Evolutionary conservation across 2,888 invertebrate genomes (phyloP), one percentile per base, ranked within the genome.

Genomic region (Eupeodes latifasciatus): DNA sequence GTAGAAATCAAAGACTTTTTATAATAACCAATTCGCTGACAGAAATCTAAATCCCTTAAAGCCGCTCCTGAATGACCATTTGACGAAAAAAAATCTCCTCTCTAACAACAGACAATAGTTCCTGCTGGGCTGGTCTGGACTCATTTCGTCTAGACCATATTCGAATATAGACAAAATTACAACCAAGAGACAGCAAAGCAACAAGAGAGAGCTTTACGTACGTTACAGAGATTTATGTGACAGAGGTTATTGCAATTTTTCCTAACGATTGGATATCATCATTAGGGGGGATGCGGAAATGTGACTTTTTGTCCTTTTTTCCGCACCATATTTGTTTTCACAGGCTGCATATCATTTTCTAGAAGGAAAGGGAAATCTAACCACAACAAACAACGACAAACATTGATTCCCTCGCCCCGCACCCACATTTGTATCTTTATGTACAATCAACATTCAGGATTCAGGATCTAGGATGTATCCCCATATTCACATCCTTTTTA

Each of bases 211-310:
- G 27, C 27, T 27, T 27, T 27, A 27, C 27, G 27, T 27, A 27
- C 64, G 71, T 67, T 67, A 57, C 86, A 66, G 75, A 81, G 87
- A 84, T 87, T 87, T 84, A 87, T 87, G 84, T 74, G 84, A 87
- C 84, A 69, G 72, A 81, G 62, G 87, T 87, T 84, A 87, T 80
- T 83, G 84, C 80, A 74, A 84, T 87, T 84, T 83, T 87, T 84
- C 84, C 84, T 67, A 87, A 87, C 84, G 87, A 80, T 87, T 84
- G 80, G 80, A 77, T 66, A 81, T 80, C 74, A 82, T 79, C 82
- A 85, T 85, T 78, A 81, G 62, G 69, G 11, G 27, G 27, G 69
- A 19, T 0, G 34, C 14, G 16, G 36, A 47, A 44, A 51, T 51
- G 59, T 12, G 47, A 47, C 40, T 81, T 16, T 61, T 71, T 49